Evolutionary conservation across 2,797 vertebrate genomes (phyloP), one percentile per base, ranked within the genome.

Genomic region (Crypturellus tataupa): DNA sequence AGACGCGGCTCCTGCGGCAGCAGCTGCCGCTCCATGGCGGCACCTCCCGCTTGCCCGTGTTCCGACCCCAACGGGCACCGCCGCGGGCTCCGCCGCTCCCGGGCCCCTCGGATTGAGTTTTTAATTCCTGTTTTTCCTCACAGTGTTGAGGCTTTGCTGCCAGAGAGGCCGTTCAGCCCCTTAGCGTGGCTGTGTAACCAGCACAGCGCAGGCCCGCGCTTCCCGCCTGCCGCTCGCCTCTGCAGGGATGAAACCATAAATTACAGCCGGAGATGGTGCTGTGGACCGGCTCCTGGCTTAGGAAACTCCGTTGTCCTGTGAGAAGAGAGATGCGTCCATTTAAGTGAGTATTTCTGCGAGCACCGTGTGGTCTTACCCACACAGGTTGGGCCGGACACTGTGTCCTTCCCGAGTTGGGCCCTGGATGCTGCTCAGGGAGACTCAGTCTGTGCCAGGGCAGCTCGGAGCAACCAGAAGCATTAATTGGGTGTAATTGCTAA

Each of bases 331-430:
- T 8, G 5, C 2, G 15, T 18, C 53, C 5, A 2, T 18, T 29
- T 37, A 10, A 24, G 18, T 4, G 23, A 31, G 0, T 21, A 4
- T 47, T 12, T 20, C 7, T 1, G 13, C 6, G 20, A 16, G 12
- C 1, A 2, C 37, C 39, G 60, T 33, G 24, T 6, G 56, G 1
- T 14, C 0, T 4, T 4, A 3, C 2, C 4, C 15, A 13, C 2
- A 8, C 2, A 3, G 58, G 77, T 1, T 7, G 51, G 49, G 31
- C 29, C 64, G 1, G 9, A 0, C 1, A 6, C 51, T 2, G 7
- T 1, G 1, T 15, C 29, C 29, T 3, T 33, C 9, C 35, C 17
- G 0, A 4, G n/a, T 19, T 4, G 4, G 1, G 2, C 37, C 1
- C 8, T 1, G 3, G 2, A 39, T 33, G 21, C 1, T 1, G 0